Conservation (phyloP, 1,140 invertebrate species). For the Apis florea region DNA sequence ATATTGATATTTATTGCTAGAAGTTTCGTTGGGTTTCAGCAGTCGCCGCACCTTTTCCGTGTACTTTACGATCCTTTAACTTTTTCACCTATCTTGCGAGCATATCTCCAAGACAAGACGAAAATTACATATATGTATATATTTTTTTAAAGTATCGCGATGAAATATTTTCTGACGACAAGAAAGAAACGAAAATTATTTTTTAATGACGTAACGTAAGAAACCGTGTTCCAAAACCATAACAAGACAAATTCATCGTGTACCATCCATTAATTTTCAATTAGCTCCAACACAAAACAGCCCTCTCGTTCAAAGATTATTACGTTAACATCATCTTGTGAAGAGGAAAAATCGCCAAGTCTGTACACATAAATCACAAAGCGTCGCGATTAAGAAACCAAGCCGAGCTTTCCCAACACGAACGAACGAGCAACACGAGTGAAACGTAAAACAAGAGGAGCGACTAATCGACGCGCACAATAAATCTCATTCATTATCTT, state of each 20-base stretch:
- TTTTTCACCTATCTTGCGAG: too few species aligned
- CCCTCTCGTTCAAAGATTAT: neutral
- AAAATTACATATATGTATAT: too few species aligned
- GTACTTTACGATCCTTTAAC: neutral
- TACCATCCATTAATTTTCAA: slow-evolving; percentile 8
- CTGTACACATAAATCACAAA: slow-evolving; percentile 24
- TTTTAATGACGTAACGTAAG: too few species aligned
- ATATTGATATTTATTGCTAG: neutral
- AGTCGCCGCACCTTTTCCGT: neutral
- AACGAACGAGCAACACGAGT: neutral
- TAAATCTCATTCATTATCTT: slow-evolving; percentile 46
- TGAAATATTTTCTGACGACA: too few species aligned
- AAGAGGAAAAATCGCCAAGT: neutral
- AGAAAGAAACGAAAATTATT: too few species aligned
- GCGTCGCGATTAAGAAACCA: slow-evolving; percentile 20
- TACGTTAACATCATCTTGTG: neutral
- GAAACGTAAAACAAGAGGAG: slow-evolving; percentile 35
- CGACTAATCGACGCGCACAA: slow-evolving; percentile 38
- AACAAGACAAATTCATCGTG: neutral
- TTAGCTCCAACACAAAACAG: neutral
- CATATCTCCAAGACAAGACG: too few species aligned
- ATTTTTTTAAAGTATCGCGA: too few species aligned
- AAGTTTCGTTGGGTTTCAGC: too few species aligned
- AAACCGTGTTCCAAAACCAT: too few species aligned
- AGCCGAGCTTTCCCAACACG: slow-evolving; percentile 31